These are phyloP conservation scores for Bos taurus DNA, from an alignment of 2,113 vertebrate genomes.

Conservation along the genomic window ARS-UCD2.0 NC_037345.1:30063501-30064000, in stretches of 20 bases:
- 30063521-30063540: not conserved
- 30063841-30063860: not conserved
- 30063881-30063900: not conserved
- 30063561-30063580: not conserved
- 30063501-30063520: not conserved
- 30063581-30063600: not conserved
- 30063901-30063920: not conserved
- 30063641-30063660: not conserved
- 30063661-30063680: not conserved
- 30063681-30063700: not conserved
- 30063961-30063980: not conserved
- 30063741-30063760: not conserved
- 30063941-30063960: not conserved
- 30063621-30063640: not conserved
- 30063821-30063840: not conserved
- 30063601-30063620: not conserved
- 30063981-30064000: not conserved
- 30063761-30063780: not conserved
- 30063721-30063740: not conserved
- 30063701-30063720: not conserved
- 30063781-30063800: not conserved
- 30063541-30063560: not conserved
- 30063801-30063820: not conserved
- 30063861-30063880: not conserved
- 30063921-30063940: not conserved